These are phyloP conservation scores for Varanus komodoensis DNA, from an alignment of 2,113 vertebrate species.

Conservation along the genomic window DNA sequence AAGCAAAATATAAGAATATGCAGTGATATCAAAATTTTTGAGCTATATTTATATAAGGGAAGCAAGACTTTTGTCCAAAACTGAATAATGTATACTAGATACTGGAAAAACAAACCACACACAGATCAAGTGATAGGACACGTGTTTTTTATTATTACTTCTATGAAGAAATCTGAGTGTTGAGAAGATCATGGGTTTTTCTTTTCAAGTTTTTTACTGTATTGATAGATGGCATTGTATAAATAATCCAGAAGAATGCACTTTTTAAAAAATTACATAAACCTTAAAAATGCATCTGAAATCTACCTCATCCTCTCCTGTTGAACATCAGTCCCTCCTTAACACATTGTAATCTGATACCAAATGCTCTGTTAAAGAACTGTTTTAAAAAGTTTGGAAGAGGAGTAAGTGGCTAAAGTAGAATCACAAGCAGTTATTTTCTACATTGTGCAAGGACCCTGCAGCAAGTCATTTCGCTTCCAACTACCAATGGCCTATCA, in stretches of 20 bases:
- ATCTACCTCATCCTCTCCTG: background rate
- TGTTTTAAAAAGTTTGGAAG: background rate
- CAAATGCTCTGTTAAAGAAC: background rate
- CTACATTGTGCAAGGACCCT: background rate
- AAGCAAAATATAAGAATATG: too few species aligned
- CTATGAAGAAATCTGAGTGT: background rate
- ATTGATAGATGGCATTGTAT: too few species aligned
- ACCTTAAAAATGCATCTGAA: background rate
- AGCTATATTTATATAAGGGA: background rate
- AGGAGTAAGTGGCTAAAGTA: background rate
- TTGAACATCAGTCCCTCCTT: background rate
- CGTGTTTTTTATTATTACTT: background rate
- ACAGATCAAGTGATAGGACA: background rate
- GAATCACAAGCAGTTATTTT: background rate
- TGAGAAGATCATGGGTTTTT: background rate
- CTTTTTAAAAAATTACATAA: background rate
- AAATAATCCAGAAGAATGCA: too few species aligned
- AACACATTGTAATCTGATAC: background rate
- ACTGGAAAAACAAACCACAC: background rate
- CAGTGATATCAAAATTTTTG: background rate
- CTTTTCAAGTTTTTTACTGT: background rate
- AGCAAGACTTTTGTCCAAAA: background rate
- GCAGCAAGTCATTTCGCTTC: background rate
- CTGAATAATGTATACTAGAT: background rate
- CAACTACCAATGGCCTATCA: background rate